These are phyloP conservation scores for Apis florea DNA, from an alignment of 1,140 invertebrate genomes.

Conservation along the genomic window DNA sequence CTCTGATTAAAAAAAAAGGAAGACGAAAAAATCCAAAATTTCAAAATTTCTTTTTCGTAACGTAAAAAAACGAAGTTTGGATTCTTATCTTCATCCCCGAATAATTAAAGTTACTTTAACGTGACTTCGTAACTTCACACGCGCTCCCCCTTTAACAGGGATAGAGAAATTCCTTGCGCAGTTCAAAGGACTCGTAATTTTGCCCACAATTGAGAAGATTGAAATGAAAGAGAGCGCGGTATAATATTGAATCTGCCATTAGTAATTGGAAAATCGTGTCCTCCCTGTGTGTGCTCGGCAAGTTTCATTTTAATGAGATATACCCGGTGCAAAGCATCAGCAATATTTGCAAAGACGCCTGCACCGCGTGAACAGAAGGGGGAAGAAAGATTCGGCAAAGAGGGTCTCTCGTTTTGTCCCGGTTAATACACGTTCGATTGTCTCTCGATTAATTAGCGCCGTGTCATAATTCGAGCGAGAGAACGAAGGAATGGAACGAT, in stretches of 20 bases:
- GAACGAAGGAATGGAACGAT: background rate
- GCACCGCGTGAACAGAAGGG: background rate
- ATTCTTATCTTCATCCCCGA: too few relatives aligned
- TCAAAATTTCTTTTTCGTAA: too few relatives aligned
- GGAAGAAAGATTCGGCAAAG: background rate
- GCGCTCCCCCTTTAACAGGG: background rate
- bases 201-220: background rate
- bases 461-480: background rate
- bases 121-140: background rate
- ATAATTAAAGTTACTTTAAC: background rate
- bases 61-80: too few relatives aligned
- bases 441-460: background rate
- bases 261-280: background rate
- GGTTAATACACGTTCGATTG: background rate
- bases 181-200: background rate
- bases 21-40: too few relatives aligned
- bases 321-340: background rate
- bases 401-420: background rate
- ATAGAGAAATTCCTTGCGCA: background rate
- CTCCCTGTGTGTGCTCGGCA: background rate
- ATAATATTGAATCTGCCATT: background rate
- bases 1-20: too few relatives aligned
- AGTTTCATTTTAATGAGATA: slow-evolving; percentile 13
- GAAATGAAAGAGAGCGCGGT: background rate
- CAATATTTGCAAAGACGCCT: slow-evolving; percentile 4